Conservation (phyloP, 2,888 invertebrate species). For the Polia nebulosa region DNA sequence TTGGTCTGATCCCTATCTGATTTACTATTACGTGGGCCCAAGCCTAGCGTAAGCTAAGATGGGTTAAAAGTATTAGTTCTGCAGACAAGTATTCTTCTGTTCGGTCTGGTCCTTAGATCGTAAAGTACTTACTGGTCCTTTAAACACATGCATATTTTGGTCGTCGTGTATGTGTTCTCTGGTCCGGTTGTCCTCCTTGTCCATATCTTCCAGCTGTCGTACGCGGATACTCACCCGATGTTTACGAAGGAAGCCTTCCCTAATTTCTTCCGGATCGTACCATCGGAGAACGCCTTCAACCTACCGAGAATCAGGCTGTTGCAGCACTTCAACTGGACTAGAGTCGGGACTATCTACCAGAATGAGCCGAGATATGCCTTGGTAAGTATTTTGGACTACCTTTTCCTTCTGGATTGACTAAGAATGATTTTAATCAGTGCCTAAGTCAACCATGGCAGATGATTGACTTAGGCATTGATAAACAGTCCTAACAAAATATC, state of each 20-base stretch:
- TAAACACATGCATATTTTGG: background rate
- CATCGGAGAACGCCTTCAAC: constrained; percentile 99
- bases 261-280: constrained; percentile 99
- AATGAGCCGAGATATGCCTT: constrained; percentile 98
- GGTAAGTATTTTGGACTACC: constrained; percentile 85
- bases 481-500: no score
- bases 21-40: background rate
- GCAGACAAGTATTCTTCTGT: background rate
- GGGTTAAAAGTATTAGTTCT: no score
- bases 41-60: background rate
- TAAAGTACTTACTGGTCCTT: background rate
- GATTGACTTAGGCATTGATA: no score
- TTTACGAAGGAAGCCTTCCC: constrained; percentile 98
- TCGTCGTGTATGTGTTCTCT: constrained; percentile 1
- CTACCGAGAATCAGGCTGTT: constrained; percentile 97
- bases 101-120: background rate
- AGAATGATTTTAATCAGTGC: no score
- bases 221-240: constrained; percentile 99
- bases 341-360: constrained; percentile 99
- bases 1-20: background rate
- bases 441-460: no score
- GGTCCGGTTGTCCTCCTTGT: constrained; percentile 54
- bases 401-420: no score
- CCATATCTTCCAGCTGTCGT: constrained; percentile 94
- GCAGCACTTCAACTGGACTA: constrained; percentile 98